Percentiles rank a stretch among this genome's conserved stretches.
phyloP scores from a whole-genome alignment of 2,797 vertebrate genomes.

The Remorina albescens region DNA sequence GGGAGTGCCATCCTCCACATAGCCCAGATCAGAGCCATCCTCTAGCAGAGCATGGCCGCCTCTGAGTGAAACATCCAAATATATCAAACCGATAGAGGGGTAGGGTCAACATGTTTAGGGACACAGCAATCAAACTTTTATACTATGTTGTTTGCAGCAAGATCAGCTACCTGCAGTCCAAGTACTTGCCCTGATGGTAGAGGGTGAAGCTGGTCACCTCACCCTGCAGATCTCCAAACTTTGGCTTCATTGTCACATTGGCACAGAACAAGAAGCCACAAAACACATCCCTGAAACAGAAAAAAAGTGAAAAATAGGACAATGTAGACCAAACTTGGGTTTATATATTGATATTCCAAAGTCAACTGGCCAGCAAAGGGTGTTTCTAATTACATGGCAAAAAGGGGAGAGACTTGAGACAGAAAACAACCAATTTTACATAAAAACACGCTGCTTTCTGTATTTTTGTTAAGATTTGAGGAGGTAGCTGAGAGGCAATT shows the following conservation, averaged over 20 bases:
- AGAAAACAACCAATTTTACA: too few species aligned
- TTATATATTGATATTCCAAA: too few species aligned
- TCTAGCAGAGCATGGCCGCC: slow-evolving; percentile 93
- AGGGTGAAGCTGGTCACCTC: slow-evolving; percentile 94
- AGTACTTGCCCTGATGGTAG: slow-evolving; percentile 94
- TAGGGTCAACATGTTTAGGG: not conserved
- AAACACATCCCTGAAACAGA: slow-evolving; percentile 88
- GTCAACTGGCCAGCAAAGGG: not conserved
- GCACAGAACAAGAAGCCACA: slow-evolving; percentile 94
- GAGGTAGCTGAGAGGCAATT: too few species aligned
- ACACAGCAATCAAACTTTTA: not conserved
- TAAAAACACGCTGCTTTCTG: not conserved
- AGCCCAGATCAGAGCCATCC: slow-evolving; percentile 93
- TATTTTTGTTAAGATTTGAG: not conserved
- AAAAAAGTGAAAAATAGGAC: not conserved
- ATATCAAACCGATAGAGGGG: not conserved
- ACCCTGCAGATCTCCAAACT: slow-evolving; percentile 90
- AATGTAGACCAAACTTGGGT: not conserved
- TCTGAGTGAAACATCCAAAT: slow-evolving; percentile 70
- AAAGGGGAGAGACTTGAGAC: too few species aligned
- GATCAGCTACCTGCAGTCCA: slow-evolving; percentile 91
- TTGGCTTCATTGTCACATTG: slow-evolving; percentile 90
- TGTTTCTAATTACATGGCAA: too few species aligned
- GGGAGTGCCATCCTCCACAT: slow-evolving; percentile 93
- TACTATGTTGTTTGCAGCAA: not conserved